phyloP scores from a whole-genome alignment of 2,888 invertebrate genomes.

The Clunio marinus region DNA sequence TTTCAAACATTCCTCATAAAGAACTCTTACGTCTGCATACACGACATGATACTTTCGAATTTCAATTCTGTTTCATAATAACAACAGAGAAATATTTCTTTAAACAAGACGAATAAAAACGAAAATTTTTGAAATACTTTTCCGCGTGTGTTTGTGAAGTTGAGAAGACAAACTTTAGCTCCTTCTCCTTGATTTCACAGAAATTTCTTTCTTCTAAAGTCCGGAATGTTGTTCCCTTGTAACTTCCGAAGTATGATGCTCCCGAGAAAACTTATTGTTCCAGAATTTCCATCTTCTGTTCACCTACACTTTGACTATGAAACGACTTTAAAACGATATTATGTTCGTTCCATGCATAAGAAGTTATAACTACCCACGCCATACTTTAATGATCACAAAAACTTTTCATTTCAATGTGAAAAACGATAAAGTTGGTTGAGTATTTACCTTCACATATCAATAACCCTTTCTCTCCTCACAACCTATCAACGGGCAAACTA shows the following conservation, averaged over 20 bases:
- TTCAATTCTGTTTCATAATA: neutral
- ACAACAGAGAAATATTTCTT: neutral
- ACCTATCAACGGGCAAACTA: no score
- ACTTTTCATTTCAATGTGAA: neutral
- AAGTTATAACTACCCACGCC: neutral
- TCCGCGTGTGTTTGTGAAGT: neutral
- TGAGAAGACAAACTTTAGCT: constrained; percentile 2
- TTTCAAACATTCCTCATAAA: no score
- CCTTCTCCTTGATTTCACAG: neutral
- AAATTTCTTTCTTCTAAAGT: neutral
- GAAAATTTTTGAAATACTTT: constrained; percentile 4
- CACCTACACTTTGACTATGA: neutral
- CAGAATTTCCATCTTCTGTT: neutral
- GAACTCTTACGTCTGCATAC: neutral
- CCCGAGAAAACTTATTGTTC: constrained; percentile 10
- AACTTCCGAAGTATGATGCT: neutral
- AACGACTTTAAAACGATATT: neutral
- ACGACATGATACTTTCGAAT: neutral
- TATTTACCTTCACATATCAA: constrained; percentile 23
- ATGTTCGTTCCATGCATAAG: neutral
- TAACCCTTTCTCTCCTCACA: no score
- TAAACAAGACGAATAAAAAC: neutral
- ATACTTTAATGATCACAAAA: neutral
- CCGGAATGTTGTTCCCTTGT: constrained; percentile 8
- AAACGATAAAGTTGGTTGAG: neutral